Evolutionary conservation across 1,140 invertebrate genomes (phyloP), one percentile per base, ranked within the genome.

Genomic region (Ips nitidus): DNA sequence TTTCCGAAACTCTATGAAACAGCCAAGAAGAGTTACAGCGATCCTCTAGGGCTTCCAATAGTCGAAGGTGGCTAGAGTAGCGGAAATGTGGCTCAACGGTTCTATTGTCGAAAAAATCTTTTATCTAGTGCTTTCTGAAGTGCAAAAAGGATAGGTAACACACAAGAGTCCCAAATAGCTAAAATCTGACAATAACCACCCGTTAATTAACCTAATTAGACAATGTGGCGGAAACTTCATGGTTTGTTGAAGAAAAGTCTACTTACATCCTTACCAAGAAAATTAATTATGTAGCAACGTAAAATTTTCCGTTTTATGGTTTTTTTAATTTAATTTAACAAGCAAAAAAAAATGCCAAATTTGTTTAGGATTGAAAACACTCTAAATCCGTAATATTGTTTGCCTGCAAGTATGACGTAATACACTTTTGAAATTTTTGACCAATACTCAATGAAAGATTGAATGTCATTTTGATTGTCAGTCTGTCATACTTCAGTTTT

Each of bases 1-100:
- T n/a, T 4, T 56, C 53, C 4, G 8, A 3, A 37, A 36, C 3
- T 38, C n/a, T 40, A 2, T 22, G 22, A 22, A 22, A 22, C 22
- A 22, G 22, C 22, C 7, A 50, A 8, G 22, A 2, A 50, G 22
- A 50, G 2, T 50, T 7, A 50, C 7, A 50, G 7, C 22, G 22
- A 7, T 50, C 22, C 22, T 7, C 47, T 1, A 50, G 7, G 47
- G 47, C 47, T 50, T 50, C 47, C 22, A 50, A 50, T 22, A 22
- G 22, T 22, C 22, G 45, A 6, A 50, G 22, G 38, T n/a, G n/a
- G 7, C 53, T 56, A 37, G 53, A 56, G 53, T 36, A 36, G 45
- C 53, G 37, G 53, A 56, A 56, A 56, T 56, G 53, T 56, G 53
- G 53, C 53, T 56, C 45, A 50, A 22, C 45, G 22, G 45, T 22